Evolutionary conservation across 1,140 invertebrate genomes (phyloP), one percentile per base, ranked within the genome.

Genomic region (Lasaia peninsularis): DNA sequence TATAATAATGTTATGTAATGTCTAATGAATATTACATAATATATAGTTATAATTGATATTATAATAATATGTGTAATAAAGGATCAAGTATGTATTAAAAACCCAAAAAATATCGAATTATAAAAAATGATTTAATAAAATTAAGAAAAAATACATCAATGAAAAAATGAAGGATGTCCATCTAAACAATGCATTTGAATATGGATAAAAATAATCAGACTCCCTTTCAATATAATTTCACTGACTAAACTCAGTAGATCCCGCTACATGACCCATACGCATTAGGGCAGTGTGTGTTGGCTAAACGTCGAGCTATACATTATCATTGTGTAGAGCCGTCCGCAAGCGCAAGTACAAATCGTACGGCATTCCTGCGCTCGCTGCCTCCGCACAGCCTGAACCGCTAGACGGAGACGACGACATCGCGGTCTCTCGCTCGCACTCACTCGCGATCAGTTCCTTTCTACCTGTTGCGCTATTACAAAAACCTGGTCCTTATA

Each of bases 201-300:
- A 77, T 84, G 64, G 66, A 69, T 74, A 80, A 88, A 86, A 88
- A 85, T 78, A 65, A 78, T 76, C 81, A 86, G 81, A 88, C 72
- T 88, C 85, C 85, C 83, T 88, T 88, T 88, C 85, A 81, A 82
- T 86, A 75, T 85, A 86, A 88, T 88, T 88, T 88, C 83, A 88
- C 85, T 88, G 77, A 69, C 80, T 85, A 85, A 86, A 85, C 83
- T 82, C 76, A 69, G 76, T 76, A 60, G 70, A 84, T 88, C 83
- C 86, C 86, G 86, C 83, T 88, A 88, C 64, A 84, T 86, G 86
- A 88, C 86, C 86, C 82, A 71, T 75, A 86, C 85, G 78, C 85
- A 88, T 88, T 88, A 88, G 83, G 83, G 83, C 86, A 88, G 78
- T 85, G 80, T 86, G 80, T 86, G 83, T 81, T 76, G 78, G 71